Evolutionary conservation across 2,888 invertebrate genomes (phyloP), one percentile per base, ranked within the genome.

Genomic region (Salpingus planirostris): DNA sequence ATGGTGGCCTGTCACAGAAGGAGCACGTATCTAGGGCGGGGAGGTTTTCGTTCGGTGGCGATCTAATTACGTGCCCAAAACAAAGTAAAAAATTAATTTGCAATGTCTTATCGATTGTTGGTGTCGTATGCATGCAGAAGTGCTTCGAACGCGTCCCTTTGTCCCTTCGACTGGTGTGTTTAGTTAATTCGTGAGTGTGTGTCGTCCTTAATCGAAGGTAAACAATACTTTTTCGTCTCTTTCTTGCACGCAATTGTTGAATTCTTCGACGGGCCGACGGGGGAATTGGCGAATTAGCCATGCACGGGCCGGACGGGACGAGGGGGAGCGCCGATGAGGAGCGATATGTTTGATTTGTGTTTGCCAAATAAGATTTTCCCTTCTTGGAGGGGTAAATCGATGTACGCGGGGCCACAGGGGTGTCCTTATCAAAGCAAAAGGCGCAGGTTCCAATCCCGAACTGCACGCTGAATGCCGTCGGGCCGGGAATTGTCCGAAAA

Each of bases 1-100:
- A 64, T 64, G 62, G 64, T 59, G 59, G 60, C 47, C 57, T 59
- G 60, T 61, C 59, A 60, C 52, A 53, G 55, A 52, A 49, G 51
- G 49, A 54, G 57, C 50, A 59, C 59, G 59, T 62, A 61, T 67
- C 49, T 63, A 66, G 69, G 57, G 57, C 57, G 57, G 65, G 64
- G 63, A 62, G 57, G 47, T 52, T 55, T 43, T 44, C 48, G 47
- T 42, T 44, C 44, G 45, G 41, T 49, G 42, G 48, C 50, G 52
- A 54, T 50, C 52, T 49, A 43, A 43, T 47, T 47, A 51, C 44
- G 43, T 40, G 39, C 28, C 39, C 39, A 44, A 40, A 38, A 42
- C 43, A 35, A 32, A 21, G 8, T 14, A 31, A 31, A 36, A 39
- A 43, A 42, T 39, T 28, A 26, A 30, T 29, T 25, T 22, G 24